Conservation (phyloP, 2,888 invertebrate genomes). For the Argyra leucocephala region DNA sequence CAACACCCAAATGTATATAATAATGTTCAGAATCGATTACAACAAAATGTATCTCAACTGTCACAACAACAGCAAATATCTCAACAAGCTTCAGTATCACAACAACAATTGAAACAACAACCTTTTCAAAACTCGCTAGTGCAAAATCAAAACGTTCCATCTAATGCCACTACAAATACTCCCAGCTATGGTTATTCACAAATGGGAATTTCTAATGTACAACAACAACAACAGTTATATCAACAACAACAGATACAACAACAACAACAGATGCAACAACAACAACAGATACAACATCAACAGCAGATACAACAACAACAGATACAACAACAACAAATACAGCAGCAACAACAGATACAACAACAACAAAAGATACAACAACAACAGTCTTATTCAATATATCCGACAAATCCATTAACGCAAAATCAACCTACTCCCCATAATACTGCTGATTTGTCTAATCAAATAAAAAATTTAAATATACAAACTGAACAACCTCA, state of each 20-base stretch:
- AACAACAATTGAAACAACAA: background rate
- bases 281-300: no score
- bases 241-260: background rate
- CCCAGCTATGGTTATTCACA: background rate
- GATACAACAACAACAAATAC: conserved; percentile 16
- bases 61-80: conserved; percentile 29
- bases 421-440: background rate
- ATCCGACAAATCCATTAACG: background rate
- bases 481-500: conserved; percentile 13
- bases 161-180: background rate
- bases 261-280: conserved; percentile 19
- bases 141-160: background rate
- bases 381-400: conserved; percentile 19
- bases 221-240: conserved; percentile 18
- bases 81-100: conserved; percentile 20
- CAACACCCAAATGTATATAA: conserved; percentile 15
- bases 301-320: no score
- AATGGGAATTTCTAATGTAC: background rate
- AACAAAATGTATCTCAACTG: conserved; percentile 23
- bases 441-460: background rate
- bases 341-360: no score
- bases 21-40: conserved; percentile 9
- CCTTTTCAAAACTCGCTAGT: background rate
- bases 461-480: conserved; percentile 17
- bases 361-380: no score